Base-by-base conservation (phyloP, 2,888 invertebrate species). In the Amphipyra berbera region DNA sequence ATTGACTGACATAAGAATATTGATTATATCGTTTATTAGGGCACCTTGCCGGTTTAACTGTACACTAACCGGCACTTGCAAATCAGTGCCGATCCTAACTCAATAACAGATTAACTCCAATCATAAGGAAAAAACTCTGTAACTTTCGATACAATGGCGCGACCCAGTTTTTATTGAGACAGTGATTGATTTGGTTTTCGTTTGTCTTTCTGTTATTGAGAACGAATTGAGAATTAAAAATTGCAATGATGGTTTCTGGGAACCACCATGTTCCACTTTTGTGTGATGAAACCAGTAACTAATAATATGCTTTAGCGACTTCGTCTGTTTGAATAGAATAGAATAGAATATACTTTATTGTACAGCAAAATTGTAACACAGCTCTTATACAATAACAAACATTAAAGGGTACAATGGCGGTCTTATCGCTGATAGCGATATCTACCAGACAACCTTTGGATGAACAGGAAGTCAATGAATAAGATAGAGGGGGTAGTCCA, bases 81-180 rank as follows among this genome's bases (percentile, higher is more conserved):
- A 67, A 68, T 59, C 60, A 66, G 53, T 76, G 59, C 59, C 42
- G 52, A 79, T 73, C 73, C 62, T 72, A 76, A 76, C 70, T 73
- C 68, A 71, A 69, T 79, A 70, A 59, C 57, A 71, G 73, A 78
- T 69, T 68, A 70, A 66, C 55, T 76, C 42, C 42, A 61, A 68
- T 59, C 62, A 30, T 37, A 42, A 9, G 50, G 15, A 41, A 64
- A 68, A 65, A 60, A 64, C 54, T 44, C 10, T n/a, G 37, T 33
- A 42, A 63, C 52, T 56, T 59, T 58, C 53, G 49, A 68, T 66
- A 73, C 73, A 78, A 77, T 76, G 45, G 68, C 38, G 44, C 61
- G 74, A 30, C 75, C 71, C 50, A 61, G 62, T 73, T 79, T 55
- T 53, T 47, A 21, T 60, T 57, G 12, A 55, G 71, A 65, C 71